A percentile compares a stretch with the other conserved stretches of the same genome.
Conservation (phyloP, 2,888 invertebrate genomes). For the Drosophila pegasa region DNA sequence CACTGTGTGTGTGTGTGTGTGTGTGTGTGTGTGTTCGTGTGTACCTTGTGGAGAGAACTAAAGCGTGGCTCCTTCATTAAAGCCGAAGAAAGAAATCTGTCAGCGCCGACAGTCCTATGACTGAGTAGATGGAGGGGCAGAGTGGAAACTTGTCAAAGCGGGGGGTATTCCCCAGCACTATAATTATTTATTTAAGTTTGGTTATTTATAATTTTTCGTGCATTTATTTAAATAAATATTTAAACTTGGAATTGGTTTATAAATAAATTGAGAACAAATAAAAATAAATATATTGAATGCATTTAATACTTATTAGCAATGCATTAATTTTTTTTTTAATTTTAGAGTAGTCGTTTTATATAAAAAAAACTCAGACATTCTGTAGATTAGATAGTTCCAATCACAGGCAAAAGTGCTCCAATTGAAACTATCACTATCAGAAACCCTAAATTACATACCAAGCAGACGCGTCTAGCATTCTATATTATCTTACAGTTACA, state of each 20-base stretch:
- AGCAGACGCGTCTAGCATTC: background rate
- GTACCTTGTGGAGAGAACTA: background rate
- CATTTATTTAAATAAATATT: background rate
- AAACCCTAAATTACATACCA: background rate
- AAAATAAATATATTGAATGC: background rate
- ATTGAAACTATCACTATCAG: background rate
- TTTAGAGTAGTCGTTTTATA: background rate
- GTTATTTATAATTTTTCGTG: too few species aligned
- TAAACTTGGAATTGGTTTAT: too few species aligned
- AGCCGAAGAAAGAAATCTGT: slow-evolving; percentile 48
- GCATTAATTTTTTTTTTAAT: background rate
- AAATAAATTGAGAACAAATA: background rate
- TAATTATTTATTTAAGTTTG: too few species aligned
- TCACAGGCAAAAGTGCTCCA: background rate
- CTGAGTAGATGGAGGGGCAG: slow-evolving; percentile 2
- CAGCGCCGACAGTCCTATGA: slow-evolving; percentile 9
- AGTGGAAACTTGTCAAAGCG: background rate
- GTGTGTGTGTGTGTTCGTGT: background rate
- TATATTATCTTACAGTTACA: background rate
- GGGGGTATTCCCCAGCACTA: too few species aligned
- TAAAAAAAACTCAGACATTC: too few species aligned
- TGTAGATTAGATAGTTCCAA: background rate
- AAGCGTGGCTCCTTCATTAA: slow-evolving; percentile 64
- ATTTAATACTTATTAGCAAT: background rate
- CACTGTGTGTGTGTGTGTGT: background rate